Base-by-base conservation (phyloP, 2,797 vertebrate genomes). In the Cyprinella venusta region DNA sequence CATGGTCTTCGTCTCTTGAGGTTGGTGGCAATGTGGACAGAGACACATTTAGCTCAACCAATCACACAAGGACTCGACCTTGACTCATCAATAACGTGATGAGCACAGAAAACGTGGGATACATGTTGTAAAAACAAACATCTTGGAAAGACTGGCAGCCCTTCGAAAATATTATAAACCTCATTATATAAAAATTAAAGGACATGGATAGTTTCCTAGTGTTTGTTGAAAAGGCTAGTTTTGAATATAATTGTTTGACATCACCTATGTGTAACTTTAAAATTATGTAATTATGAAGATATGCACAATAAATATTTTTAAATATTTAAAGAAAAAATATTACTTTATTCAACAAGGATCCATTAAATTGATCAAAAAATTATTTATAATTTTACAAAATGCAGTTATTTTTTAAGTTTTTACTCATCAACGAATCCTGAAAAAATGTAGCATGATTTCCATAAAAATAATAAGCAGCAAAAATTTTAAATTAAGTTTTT, bases 41-140 rank as follows among this genome's bases (percentile, higher is more conserved):
- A 84, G 56, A 84, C 0, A 42, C 72, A 77, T 87, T 84, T 65
- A 84, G 40, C 54, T 67, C 65, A 70, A 75, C 50, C 68, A 85
- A 68, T 21, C 65, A 33, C 63, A 82, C 63, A 80, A 21, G 71
- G 24, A 30, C 16, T 69, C n/a, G 24, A 80, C 30, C 56, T 15
- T 77, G 72, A 88, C 80, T 75, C 72, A 77, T 50, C 18, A 21
- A 6, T 8, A 36, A 64, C 64, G 63, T 76, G 19, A 86, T 16
- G 36, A 8, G 26, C 26, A 80, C 42, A 21, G 64, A 79, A 77
- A 68, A 71, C 26, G 16, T 33, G 42, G 26, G 24, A 40, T 9
- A 15, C 24, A 10, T 24, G 33, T 15, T 69, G 36, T 33, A 76
- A 54, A 69, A 78, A 69, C 52, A 24, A 5, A 67, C 5, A 10